Evolutionary conservation across 2,113 vertebrate genomes (phyloP), one percentile per base, ranked within the genome.

Genomic region (Euleptes europaea): DNA sequence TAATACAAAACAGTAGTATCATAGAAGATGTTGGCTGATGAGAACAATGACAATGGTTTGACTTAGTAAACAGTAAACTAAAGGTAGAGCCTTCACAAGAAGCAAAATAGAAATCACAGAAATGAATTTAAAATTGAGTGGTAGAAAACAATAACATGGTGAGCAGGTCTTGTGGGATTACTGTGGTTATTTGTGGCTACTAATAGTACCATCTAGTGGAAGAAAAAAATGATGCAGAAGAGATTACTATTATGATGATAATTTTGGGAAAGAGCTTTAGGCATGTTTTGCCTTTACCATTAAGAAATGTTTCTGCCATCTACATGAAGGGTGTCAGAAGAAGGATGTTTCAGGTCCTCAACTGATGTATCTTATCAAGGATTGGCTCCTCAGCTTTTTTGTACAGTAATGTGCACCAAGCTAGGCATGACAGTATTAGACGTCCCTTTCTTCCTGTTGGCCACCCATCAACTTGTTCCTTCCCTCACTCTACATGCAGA

Each of bases 181-280:
- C 0, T 1, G 0, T 1, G 40, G 13, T 47, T 73, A 40, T 3
- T 5, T 89, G 84, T 82, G 33, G 90, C 90, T 91, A 69, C 72
- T 84, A 88, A 67, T 78, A 92, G 86, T 92, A 93, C 95, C 95
- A 94, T 86, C 95, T 94, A 85, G 93, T 94, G 95, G 87, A 85
- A 38, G 70, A 1, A 0, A 88, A 0, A 1, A 11, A 28, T 47
- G 71, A 26, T 85, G 69, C 54, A 1, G n/a, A 76, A 28, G n/a
- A 67, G 54, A 49, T 9, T 66, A 13, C 8, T 42, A 15, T 54
- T 21, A n/a, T n/a, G n/a, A n/a, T n/a, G n/a, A n/a, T n/a, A n/a
- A n/a, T 6, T 31, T 14, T 47, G 13, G 38, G 26, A 69, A 71
- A 54, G 40, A 13, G 19, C 28, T 69, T 80, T 12, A 54, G 66